Conservation (phyloP, 1,140 invertebrate species). For the Drosophila orosa region DNA sequence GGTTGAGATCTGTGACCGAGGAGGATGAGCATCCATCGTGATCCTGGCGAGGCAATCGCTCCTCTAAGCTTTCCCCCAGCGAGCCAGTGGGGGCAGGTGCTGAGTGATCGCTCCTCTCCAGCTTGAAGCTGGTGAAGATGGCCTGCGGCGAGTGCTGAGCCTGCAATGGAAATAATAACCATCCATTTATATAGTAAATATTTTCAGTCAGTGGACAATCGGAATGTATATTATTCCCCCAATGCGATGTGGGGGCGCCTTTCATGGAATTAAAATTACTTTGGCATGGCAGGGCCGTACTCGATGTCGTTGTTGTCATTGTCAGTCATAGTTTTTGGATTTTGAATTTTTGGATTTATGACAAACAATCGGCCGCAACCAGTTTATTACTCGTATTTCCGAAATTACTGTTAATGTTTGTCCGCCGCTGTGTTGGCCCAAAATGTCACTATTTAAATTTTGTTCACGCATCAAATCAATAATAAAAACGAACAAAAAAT, state of each 20-base stretch:
- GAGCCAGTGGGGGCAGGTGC: background rate
- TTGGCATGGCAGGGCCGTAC: slow-evolving; percentile 49
- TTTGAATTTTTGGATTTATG: slow-evolving; percentile 67
- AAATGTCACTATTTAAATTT: slow-evolving; percentile 83
- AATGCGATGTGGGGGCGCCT: slow-evolving; percentile 51
- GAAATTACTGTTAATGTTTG: slow-evolving; percentile 82
- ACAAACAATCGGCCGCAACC: slow-evolving; percentile 67
- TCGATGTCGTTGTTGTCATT: slow-evolving; percentile 51
- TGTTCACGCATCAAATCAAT: slow-evolving; percentile 80
- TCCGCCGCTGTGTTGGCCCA: slow-evolving; percentile 72
- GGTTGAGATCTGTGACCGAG: slow-evolving; percentile 56
- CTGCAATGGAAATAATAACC: slow-evolving; percentile 73
- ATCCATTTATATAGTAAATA: background rate
- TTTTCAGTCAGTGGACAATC: slow-evolving; percentile 1
- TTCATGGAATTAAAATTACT: slow-evolving; percentile 65
- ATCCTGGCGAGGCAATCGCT: slow-evolving; percentile 5
- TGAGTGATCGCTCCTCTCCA: slow-evolving; percentile 87
- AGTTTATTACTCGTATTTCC: slow-evolving; percentile 77
- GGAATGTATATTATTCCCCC: slow-evolving; percentile 11
- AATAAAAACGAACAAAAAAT: slow-evolving; percentile 57
- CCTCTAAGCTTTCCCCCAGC: slow-evolving; percentile 2
- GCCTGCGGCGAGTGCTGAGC: slow-evolving; percentile 91
- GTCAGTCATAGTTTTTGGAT: slow-evolving; percentile 53
- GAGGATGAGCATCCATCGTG: background rate
- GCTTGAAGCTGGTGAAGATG: slow-evolving; percentile 96